Evolutionary conservation across 2,113 vertebrate genomes (phyloP).

Genomic region (Percopsis transmontana): DNA sequence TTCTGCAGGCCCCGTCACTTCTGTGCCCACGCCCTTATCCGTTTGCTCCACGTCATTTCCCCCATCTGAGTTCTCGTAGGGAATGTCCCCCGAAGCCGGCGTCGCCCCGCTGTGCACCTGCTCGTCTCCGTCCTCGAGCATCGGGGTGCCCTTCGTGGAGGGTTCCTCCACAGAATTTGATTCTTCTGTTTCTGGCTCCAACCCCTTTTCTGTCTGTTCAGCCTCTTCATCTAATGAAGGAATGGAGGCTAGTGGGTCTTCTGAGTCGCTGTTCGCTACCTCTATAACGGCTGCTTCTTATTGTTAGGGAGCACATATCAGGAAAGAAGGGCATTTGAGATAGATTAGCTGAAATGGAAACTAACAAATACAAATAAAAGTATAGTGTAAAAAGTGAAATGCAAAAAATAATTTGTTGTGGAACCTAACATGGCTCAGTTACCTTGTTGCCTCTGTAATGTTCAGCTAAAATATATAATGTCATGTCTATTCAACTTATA

Average conservation of each 20-base stretch:
- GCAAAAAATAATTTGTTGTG: neutral
- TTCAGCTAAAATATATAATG: no score
- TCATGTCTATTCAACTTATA: no score
- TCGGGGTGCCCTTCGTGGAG: slow-evolving; percentile 22
- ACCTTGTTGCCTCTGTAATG: no score
- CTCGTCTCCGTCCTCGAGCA: slow-evolving; percentile 14
- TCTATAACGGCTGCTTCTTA: slow-evolving; percentile 10
- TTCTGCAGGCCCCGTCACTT: slow-evolving; percentile 29
- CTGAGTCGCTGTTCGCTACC: slow-evolving; percentile 8
- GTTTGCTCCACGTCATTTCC: slow-evolving; percentile 37
- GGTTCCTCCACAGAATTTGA: neutral
- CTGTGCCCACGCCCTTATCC: slow-evolving; percentile 10
- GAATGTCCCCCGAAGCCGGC: neutral
- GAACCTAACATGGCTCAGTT: no score
- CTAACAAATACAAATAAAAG: neutral
- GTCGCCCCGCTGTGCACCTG: slow-evolving; percentile 29
- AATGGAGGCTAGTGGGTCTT: slow-evolving; percentile 8
- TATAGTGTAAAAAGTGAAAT: no score
- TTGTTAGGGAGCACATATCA: slow-evolving; percentile 29
- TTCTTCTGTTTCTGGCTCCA: slow-evolving; percentile 25
- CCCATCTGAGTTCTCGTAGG: slow-evolving; percentile 22
- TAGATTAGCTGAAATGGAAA: neutral
- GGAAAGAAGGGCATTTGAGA: neutral
- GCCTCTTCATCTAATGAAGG: slow-evolving; percentile 26
- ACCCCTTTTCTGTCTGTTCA: slow-evolving; percentile 16